A percentile compares a stretch with the other conserved stretches of the same genome.
Conservation (phyloP, 2,113 vertebrate species). For the Tachuris rubrigastra region DNA sequence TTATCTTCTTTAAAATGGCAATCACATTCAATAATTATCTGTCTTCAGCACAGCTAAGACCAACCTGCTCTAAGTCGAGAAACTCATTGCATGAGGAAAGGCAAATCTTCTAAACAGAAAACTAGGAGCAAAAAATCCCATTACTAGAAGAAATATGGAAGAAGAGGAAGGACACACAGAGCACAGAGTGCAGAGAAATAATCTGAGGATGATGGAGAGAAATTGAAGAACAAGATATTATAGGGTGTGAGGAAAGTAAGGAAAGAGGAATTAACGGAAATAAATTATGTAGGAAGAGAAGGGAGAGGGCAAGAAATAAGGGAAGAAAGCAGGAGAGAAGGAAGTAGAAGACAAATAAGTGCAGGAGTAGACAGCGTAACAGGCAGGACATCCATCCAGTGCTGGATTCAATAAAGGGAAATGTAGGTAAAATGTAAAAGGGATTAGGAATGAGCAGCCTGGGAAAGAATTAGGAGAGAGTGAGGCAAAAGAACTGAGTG, state of each 20-base stretch:
- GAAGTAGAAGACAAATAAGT: not conserved
- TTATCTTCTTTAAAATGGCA: not conserved
- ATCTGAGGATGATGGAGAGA: not conserved
- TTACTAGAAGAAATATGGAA: not conserved
- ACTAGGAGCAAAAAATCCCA: not conserved
- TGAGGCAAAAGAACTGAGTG: not conserved
- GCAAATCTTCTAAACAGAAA: not conserved
- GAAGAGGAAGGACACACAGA: not conserved
- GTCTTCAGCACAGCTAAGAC: not conserved
- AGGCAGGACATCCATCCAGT: not conserved
- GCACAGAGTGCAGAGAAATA: not conserved
- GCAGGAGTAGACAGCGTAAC: not conserved
- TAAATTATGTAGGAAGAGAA: not conserved
- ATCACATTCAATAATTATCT: not conserved
- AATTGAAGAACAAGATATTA: not conserved
- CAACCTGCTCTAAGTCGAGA: not conserved
- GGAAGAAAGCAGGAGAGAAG: not conserved
- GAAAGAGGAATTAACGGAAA: not conserved
- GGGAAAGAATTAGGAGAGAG: not conserved
- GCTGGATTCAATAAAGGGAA: not conserved
- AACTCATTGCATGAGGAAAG: not conserved
- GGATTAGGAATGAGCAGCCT: constrained; percentile 37
- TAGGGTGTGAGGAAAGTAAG: not conserved
- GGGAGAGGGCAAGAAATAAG: not conserved
- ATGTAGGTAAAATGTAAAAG: constrained; percentile 29